Base-by-base conservation (phyloP, 2,113 vertebrate genomes). In the Malurus cyaneus region DNA sequence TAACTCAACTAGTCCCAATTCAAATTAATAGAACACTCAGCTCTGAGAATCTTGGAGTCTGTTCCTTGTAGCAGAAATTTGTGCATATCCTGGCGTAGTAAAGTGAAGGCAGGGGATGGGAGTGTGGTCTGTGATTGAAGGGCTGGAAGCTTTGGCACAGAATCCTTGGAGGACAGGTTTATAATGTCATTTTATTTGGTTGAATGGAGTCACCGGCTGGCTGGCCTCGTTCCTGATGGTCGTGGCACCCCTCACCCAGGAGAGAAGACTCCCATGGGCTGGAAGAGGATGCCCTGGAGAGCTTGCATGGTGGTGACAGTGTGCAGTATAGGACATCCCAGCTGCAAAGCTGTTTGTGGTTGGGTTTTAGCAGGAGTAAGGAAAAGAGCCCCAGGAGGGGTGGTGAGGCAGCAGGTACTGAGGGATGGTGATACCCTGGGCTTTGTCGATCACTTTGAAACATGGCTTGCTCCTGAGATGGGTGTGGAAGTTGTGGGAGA, bases 1-100 rank as follows among this genome's bases (percentile, higher is more conserved):
- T 92, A 93, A 91, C 92, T 90, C 93, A 78, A 78, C 80, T 80
- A 80, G 56, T 83, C 57, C 57, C 72, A 86, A 65, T 93, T 94
- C 92, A 95, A 92, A 86, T 84, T 65, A 93, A 80, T 29, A 83
- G 92, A 86, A 90, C 64, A 39, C 36, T 90, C 28, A n/a, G 69
- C 70, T 91, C 59, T 61, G 80, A 88, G 93, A 60, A 78, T 84
- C 76, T 64, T 72, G 8, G 50, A 62, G 42, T 32, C n/a, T 74
- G 21, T 78, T 86, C 67, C 52, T 65, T 49, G 42, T 44, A 52
- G 70, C 54, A 44, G 44, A 59, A 73, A 67, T 52, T 29, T 70
- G 42, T 66, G 61, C 8, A 0, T 80, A 67, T 53, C 34, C 76
- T 73, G 42, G 39, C 47, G 64, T 78, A 21, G 16, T 53, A 62